Base-by-base conservation (phyloP, 2,113 vertebrate species). In the Entomyzon cyanotis region DNA sequence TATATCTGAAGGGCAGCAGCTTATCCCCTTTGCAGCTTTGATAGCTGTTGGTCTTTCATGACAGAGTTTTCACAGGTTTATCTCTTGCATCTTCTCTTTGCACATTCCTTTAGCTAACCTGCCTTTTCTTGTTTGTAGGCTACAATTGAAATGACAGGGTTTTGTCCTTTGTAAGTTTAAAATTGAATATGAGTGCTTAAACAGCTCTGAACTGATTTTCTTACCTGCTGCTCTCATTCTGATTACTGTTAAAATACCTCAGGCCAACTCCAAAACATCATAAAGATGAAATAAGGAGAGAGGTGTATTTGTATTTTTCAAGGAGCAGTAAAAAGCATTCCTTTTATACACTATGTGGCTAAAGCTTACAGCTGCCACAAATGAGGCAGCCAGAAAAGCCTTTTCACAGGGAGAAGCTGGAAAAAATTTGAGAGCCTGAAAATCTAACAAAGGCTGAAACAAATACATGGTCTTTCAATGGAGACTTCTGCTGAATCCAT, bases 161-260 rank as follows among this genome's bases (percentile, higher is more conserved):
- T 80, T 76, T 94, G 64, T 94, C 64, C 9, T 93, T 73, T 88
- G 7, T 33, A 90, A 70, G 30, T 74, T 74, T 35, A 31, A 86
- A 92, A 74, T 68, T 15, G 30, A 47, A 53, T 58, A 7, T 63
- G 64, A 77, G 63, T 69, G 30, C 63, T 88, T 92, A 70, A 93
- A 62, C 70, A 78, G 31, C 1, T 0, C 46, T 86, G 71, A 80
- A 50, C 42, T 59, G 60, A 70, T 92, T 88, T 92, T 46, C 56
- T 58, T 93, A 90, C 91, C 83, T 86, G 83, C 89, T 95, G 89
- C 69, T 90, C 64, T 90, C 44, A 15, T 93, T 84, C 81, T 84
- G 52, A 59, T 77, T 81, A 63, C 55, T 47, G 56, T 58, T 90
- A 52, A 89, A 90, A 92, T 74, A 80, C 85, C 76, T 92, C 35